Conservation (phyloP, 2,797 vertebrate genomes). For the Rhinatrema bivittatum region DNA sequence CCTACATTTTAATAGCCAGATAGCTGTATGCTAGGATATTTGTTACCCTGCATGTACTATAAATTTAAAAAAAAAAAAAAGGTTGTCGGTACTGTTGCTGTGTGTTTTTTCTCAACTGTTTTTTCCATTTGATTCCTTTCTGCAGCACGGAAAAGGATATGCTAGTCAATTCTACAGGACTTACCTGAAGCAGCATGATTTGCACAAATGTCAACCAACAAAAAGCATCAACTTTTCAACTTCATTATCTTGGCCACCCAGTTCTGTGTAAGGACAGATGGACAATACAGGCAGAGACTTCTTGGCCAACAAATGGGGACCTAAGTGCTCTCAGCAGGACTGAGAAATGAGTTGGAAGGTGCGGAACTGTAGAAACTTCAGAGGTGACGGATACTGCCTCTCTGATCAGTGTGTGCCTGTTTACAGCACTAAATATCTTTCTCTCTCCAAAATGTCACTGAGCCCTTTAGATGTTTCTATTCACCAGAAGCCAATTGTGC, state of each 20-base stretch:
- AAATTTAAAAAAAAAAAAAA: constrained; percentile 16
- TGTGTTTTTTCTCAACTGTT: constrained; percentile 45
- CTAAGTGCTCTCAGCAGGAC: constrained; percentile 89
- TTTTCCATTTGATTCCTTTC: constrained; percentile 57
- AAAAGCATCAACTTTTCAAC: constrained; percentile 82
- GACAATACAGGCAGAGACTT: constrained; percentile 60
- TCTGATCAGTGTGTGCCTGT: constrained; percentile 92
- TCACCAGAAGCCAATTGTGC: constrained; percentile 90
- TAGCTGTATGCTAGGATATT: too few species aligned
- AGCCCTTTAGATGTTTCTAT: constrained; percentile 93
- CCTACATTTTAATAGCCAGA: too few species aligned
- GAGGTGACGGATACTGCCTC: constrained; percentile 66
- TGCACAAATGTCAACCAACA: constrained; percentile 80
- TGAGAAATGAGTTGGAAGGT: constrained; percentile 83
- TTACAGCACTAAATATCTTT: constrained; percentile 92
- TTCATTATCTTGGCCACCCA: constrained; percentile 76
- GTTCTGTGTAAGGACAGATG: constrained; percentile 72
- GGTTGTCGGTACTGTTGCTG: constrained; percentile 13
- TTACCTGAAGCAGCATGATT: constrained; percentile 92
- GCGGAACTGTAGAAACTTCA: constrained; percentile 67
- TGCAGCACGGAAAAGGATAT: constrained; percentile 95
- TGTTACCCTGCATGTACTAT: constrained; percentile 12
- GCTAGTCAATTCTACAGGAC: constrained; percentile 92
- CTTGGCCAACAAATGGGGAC: constrained; percentile 67
- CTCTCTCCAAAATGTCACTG: constrained; percentile 78